A percentile compares a stretch with the other conserved stretches of the same genome.
phyloP scores from a whole-genome alignment of 2,113 vertebrate species.

The Lophura nycthemera region DNA sequence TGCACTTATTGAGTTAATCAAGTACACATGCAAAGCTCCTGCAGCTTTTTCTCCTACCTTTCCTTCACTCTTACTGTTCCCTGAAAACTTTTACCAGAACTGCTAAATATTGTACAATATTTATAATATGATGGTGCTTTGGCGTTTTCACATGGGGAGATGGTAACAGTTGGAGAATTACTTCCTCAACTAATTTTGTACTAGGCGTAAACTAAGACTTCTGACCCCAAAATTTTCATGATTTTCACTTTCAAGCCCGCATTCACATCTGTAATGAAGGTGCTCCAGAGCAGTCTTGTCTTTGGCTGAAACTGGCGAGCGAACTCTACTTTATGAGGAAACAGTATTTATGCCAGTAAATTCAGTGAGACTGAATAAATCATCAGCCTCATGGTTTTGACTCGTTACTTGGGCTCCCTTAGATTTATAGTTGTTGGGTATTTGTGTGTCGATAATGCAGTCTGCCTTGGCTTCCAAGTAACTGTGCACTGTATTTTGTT shows the following conservation, averaged over 20 bases:
- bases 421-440: slow-evolving; percentile 38
- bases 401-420: not conserved
- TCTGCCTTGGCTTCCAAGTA: slow-evolving; percentile 72
- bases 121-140: not conserved
- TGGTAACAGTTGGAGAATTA: not conserved
- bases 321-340: slow-evolving; percentile 4
- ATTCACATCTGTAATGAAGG: not conserved
- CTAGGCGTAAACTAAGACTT: not conserved
- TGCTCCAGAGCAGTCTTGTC: not conserved
- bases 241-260: not conserved
- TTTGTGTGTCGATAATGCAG: slow-evolving; percentile 6
- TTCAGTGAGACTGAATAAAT: slow-evolving; percentile 11
- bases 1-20: not conserved
- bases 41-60: not conserved
- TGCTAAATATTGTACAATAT: not conserved
- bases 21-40: not conserved
- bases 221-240: not conserved
- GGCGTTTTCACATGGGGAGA: not conserved
- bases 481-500: slow-evolving; percentile 67
- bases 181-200: not conserved
- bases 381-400: not conserved
- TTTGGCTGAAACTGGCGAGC: not conserved
- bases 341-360: slow-evolving; percentile 5
- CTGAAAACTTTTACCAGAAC: not conserved
- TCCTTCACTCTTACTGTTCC: not conserved